These are phyloP conservation scores for Eretmochelys imbricata DNA, from an alignment of 2,113 vertebrate genomes.

Conservation along the genomic window DNA sequence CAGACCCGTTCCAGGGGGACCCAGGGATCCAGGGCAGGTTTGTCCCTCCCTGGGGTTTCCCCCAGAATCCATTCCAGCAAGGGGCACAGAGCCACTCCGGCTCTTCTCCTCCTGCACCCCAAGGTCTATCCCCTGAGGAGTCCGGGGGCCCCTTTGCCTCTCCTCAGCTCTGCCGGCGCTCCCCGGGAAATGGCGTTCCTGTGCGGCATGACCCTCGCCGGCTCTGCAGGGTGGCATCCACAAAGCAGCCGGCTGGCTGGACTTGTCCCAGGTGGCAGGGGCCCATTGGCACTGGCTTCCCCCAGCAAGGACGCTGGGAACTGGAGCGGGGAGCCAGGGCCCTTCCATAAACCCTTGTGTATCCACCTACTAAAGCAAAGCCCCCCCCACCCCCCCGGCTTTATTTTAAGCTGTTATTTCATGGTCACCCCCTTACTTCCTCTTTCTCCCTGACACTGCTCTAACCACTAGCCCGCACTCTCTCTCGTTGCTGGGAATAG, in stretches of 20 bases:
- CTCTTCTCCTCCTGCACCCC: not conserved
- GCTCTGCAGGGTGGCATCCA: not conserved
- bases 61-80: not conserved
- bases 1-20: not conserved
- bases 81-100: not conserved
- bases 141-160: not conserved
- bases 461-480: not conserved
- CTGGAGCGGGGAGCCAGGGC: not conserved
- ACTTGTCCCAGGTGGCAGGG: not conserved
- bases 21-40: not conserved
- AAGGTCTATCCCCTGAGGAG: not conserved
- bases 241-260: not conserved
- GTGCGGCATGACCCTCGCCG: no score
- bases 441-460: not conserved
- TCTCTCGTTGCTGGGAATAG: not conserved
- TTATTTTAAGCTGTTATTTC: not conserved
- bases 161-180: not conserved
- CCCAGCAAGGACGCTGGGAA: not conserved
- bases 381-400: no score
- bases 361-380: not conserved
- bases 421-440: not conserved
- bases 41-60: not conserved
- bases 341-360: not conserved
- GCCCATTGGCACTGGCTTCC: not conserved
- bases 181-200: no score